Percentiles rank a stretch among this genome's conserved stretches.
Evolutionary conservation across 2,113 vertebrate genomes (phyloP).

Genomic region (Phaethon lepturus): DNA sequence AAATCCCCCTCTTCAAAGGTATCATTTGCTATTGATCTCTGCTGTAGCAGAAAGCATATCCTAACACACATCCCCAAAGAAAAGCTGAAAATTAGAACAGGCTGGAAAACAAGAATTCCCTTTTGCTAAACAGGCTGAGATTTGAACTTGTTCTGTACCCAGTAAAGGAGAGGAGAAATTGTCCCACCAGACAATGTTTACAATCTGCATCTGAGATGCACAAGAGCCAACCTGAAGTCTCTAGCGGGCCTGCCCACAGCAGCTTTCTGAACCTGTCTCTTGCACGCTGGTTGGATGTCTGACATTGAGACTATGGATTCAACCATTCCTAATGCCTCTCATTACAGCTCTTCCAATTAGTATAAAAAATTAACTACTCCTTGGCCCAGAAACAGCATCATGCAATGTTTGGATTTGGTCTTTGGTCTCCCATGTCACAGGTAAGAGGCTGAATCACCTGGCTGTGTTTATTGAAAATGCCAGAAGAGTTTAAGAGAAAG

Average conservation of each 20-base stretch:
- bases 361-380: background rate
- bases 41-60: background rate
- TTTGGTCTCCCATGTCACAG: background rate
- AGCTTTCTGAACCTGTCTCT: background rate
- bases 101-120: background rate
- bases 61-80: background rate
- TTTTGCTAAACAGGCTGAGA: background rate
- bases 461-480: background rate
- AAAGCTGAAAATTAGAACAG: background rate
- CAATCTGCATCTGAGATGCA: background rate
- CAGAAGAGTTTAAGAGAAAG: background rate
- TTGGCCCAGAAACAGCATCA: background rate
- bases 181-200: background rate
- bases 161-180: background rate
- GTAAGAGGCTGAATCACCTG: background rate
- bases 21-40: slow-evolving; percentile 42
- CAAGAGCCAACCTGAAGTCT: background rate
- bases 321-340: background rate
- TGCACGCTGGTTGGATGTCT: accelerated
- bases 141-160: background rate
- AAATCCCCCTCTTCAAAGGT: slow-evolving; percentile 47
- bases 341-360: background rate
- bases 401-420: accelerated
- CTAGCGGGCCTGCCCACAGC: background rate
- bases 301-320: background rate